These are phyloP conservation scores for Phalacrocorax brasilianus DNA, from an alignment of 2,113 vertebrate genomes.

Conservation along the genomic window DNA sequence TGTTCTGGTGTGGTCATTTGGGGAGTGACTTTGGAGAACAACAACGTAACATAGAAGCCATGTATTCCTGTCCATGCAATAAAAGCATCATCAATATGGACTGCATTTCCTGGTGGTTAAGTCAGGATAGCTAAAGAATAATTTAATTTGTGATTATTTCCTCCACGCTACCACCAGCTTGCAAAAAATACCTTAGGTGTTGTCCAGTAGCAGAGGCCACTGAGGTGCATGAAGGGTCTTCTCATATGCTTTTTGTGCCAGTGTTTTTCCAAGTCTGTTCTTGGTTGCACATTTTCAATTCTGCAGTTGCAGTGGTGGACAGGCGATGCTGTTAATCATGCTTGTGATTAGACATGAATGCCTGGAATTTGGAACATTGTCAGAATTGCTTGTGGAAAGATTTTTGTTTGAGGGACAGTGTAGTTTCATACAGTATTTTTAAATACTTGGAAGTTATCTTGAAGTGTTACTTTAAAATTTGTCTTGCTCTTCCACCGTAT, in stretches of 20 bases:
- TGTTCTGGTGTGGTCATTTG: background rate
- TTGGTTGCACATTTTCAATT: background rate
- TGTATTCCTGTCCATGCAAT: background rate
- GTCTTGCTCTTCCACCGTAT: background rate
- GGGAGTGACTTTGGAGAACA: background rate
- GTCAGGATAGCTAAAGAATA: background rate
- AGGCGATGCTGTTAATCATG: background rate
- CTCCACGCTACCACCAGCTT: background rate
- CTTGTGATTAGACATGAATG: background rate
- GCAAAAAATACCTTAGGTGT: background rate
- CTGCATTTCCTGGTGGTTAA: background rate
- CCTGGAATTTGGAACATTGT: background rate
- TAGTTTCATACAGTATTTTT: background rate
- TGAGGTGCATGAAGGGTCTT: background rate
- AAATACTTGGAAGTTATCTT: background rate
- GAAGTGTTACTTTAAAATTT: background rate
- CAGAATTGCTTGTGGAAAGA: background rate
- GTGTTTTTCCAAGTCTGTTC: background rate
- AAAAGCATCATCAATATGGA: background rate
- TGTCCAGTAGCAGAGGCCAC: background rate
- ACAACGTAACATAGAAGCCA: background rate
- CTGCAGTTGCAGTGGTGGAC: background rate
- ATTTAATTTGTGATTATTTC: background rate
- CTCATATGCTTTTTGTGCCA: background rate
- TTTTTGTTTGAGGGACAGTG: background rate